A percentile compares a stretch with the other conserved stretches of the same genome.
Evolutionary conservation across 2,797 vertebrate species (phyloP).

Genomic region (Rhinogobio ventralis): DNA sequence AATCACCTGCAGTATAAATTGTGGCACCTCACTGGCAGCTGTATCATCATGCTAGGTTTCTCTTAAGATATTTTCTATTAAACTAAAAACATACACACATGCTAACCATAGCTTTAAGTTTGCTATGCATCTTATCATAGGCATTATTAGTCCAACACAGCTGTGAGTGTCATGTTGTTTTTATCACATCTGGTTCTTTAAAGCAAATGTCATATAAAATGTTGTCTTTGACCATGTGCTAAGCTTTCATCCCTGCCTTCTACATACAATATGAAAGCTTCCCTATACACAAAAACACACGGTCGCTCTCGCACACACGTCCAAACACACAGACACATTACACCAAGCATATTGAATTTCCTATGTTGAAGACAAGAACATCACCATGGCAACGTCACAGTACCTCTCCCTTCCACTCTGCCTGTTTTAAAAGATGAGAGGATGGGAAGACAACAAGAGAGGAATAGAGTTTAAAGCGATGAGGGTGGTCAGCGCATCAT

Average conservation of each 20-base stretch:
- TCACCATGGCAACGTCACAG: conserved; percentile 59
- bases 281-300: not conserved
- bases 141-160: not conserved
- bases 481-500: conserved; percentile 5
- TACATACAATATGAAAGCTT: not conserved
- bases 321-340: conserved; percentile 29
- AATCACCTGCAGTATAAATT: not conserved
- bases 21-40: not conserved
- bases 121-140: not conserved
- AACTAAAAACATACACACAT: not conserved
- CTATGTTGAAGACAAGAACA: conserved; percentile 50
- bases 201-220: not conserved
- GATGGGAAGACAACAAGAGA: conserved; percentile 28
- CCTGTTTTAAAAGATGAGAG: conserved; percentile 50
- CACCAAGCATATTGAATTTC: conserved; percentile 47
- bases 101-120: not conserved
- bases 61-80: not conserved
- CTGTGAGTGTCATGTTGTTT: not conserved
- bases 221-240: conserved; percentile 6
- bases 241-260: not conserved
- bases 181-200: not conserved
- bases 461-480: conserved; percentile 33
- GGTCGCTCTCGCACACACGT: not conserved
- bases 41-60: not conserved
- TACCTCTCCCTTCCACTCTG: conserved; percentile 39